These are phyloP conservation scores for Dicyrtomina minuta DNA, from an alignment of 2,888 invertebrate species.

Conservation along the genomic window DNA sequence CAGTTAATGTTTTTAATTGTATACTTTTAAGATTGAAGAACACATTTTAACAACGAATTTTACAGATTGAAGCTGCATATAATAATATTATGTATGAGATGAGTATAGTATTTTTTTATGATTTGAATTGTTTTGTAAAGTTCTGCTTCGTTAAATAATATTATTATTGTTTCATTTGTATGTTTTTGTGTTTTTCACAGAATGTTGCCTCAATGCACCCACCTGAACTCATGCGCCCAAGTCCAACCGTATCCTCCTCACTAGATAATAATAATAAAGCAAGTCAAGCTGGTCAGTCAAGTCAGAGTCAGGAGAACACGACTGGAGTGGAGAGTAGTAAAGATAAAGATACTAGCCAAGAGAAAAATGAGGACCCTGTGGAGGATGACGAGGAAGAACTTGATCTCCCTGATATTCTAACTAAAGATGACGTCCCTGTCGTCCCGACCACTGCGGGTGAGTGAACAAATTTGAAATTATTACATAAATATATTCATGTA, in stretches of 20 bases:
- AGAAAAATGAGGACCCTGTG: conserved; percentile 16
- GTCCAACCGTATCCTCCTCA: background rate
- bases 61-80: too few relatives aligned
- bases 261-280: background rate
- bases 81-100: too few relatives aligned
- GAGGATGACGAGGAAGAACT: conserved; percentile 32
- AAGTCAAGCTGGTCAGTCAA: too few relatives aligned
- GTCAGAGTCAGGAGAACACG: too few relatives aligned
- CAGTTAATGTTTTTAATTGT: too few relatives aligned
- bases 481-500: background rate
- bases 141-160: too few relatives aligned
- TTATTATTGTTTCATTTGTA: background rate
- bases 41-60: too few relatives aligned
- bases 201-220: conserved; percentile 32
- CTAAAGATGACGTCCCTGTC: conserved; percentile 28
- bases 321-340: too few relatives aligned
- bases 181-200: background rate
- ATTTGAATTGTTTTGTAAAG: too few relatives aligned
- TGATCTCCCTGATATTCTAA: conserved; percentile 24
- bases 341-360: too few relatives aligned
- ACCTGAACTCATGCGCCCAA: conserved; percentile 36
- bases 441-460: conserved; percentile 20
- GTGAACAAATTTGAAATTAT: background rate
- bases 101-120: too few relatives aligned
- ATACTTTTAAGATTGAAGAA: too few relatives aligned